These are phyloP conservation scores for Callyntrura sp. DNA, from an alignment of 2,888 invertebrate genomes.

Conservation along the genomic window DNA sequence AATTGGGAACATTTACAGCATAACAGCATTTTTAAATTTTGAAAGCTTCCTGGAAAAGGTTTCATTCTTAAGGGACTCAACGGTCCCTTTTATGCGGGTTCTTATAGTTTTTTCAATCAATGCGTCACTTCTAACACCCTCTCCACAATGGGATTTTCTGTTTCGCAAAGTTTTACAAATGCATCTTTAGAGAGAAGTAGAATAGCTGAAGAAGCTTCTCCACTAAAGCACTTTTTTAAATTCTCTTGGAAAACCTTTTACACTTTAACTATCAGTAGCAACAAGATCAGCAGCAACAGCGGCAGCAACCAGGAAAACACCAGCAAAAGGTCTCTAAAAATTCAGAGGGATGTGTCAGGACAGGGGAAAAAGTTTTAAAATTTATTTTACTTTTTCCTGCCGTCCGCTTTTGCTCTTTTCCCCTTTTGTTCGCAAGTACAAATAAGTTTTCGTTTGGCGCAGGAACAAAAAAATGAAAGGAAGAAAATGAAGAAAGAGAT, in stretches of 20 bases:
- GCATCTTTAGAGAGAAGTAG: background rate
- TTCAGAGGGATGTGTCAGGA: background rate
- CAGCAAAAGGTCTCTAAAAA: slow-evolving; percentile 3
- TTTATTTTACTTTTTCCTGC: slow-evolving; percentile 49
- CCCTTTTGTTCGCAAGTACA: background rate
- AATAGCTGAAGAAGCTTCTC: background rate
- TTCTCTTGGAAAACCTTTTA: background rate
- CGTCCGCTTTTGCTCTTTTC: background rate
- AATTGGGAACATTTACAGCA: slow-evolving; percentile 42
- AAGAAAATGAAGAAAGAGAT: slow-evolving; percentile 22
- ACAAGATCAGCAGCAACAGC: slow-evolving; percentile 1
- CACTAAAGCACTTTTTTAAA: background rate
- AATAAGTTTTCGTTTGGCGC: slow-evolving; percentile 35
- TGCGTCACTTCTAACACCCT: background rate
- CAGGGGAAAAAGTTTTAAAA: slow-evolving; percentile 63
- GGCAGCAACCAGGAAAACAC: background rate
- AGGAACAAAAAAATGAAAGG: slow-evolving; percentile 17
- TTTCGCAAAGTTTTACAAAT: background rate
- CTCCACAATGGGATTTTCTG: background rate
- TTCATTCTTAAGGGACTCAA: slow-evolving; percentile 28
- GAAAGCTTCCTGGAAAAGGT: slow-evolving; percentile 21
- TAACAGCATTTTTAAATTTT: slow-evolving; percentile 11
- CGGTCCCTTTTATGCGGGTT: background rate
- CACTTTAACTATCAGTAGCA: slow-evolving; percentile 23
- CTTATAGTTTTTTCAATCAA: background rate